phyloP scores from a whole-genome alignment of 2,797 vertebrate species.

The Sebastes diaconus region DNA sequence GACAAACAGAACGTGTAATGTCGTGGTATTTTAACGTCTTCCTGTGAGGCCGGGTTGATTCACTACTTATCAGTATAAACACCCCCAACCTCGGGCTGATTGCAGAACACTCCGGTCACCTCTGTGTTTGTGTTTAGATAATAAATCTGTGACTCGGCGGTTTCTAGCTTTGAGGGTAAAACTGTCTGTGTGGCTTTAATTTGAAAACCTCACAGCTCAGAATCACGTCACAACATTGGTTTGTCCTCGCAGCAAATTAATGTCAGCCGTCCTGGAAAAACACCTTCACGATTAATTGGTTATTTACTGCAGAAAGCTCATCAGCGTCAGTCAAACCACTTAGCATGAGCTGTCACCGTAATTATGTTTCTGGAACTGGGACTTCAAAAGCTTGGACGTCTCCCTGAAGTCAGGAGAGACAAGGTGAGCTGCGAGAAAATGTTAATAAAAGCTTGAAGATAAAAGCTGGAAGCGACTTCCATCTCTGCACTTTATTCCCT shows the following conservation, averaged over 20 bases:
- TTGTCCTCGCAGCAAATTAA: neutral
- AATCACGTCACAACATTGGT: neutral
- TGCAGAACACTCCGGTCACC: no score
- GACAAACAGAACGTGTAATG: no score
- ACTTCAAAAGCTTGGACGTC: neutral
- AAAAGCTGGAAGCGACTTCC: neutral
- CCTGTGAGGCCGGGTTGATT: no score
- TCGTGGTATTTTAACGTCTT: rapidly evolving
- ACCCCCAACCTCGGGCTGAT: no score
- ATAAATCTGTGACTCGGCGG: neutral
- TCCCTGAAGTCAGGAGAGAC: neutral
- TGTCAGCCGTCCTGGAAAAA: neutral
- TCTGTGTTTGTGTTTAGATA: no score
- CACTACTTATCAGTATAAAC: no score
- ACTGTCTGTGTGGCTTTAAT: neutral
- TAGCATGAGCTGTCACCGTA: neutral
- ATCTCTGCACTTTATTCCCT: no score
- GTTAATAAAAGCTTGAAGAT: neutral
- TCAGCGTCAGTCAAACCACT: neutral
- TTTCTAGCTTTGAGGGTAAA: neutral
- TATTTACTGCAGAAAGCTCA: neutral
- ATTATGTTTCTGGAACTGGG: neutral
- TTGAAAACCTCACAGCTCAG: neutral
- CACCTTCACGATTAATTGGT: neutral
- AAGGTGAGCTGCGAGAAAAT: neutral